phyloP scores from a whole-genome alignment of 1,140 invertebrate species.

The Apocrypta bakeri region DNA sequence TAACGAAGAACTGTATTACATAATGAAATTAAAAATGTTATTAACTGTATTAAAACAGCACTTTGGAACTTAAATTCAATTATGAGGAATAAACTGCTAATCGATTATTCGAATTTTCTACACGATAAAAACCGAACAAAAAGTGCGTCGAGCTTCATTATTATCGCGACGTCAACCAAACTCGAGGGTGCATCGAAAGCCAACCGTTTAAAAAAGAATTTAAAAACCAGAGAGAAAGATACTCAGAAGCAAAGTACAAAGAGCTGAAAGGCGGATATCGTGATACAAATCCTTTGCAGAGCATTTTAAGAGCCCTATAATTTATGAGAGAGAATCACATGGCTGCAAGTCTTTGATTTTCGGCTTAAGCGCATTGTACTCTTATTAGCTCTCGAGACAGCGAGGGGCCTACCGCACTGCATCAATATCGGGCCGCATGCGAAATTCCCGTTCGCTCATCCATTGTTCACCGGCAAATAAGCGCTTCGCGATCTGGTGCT shows the following conservation, averaged over 20 bases:
- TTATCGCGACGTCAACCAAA: background rate
- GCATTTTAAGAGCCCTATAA: constrained; percentile 40
- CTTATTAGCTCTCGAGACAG: constrained; percentile 50
- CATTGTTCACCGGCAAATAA: background rate
- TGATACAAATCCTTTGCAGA: background rate
- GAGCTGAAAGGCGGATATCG: constrained; percentile 2
- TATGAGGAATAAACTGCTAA: too few species aligned
- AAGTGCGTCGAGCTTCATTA: constrained; percentile 31
- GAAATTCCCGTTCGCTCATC: background rate
- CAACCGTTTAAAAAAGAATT: constrained; percentile 25
- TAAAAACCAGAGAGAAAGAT: constrained; percentile 23
- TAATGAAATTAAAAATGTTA: too few species aligned
- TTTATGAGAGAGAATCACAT: constrained; percentile 48
- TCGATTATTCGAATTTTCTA: constrained; percentile 13
- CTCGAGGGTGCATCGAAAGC: constrained; percentile 15
- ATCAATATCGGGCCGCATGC: constrained; percentile 7
- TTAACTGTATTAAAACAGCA: too few species aligned
- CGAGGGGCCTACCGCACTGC: background rate
- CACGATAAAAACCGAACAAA: constrained; percentile 38
- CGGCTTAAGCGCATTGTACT: constrained; percentile 43
- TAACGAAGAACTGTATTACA: too few species aligned
- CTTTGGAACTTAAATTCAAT: too few species aligned
- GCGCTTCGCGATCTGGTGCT: background rate
- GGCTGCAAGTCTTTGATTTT: constrained; percentile 46
- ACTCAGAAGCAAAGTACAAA: constrained; percentile 36